These are phyloP conservation scores for Maniola hyperantus DNA, from an alignment of 2,888 invertebrate genomes.

Conservation along the genomic window DNA sequence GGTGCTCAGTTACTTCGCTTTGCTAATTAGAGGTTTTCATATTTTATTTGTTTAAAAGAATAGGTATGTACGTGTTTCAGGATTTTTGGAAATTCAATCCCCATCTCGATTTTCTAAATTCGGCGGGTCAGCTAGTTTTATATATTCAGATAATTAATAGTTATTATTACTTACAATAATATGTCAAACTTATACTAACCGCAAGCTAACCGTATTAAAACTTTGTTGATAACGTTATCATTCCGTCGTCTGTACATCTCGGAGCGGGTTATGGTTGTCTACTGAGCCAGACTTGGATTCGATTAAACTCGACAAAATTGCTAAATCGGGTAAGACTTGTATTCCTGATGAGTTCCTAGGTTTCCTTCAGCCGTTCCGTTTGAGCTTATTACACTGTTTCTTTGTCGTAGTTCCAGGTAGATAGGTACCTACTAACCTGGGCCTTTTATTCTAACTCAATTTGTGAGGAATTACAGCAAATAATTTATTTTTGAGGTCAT, in stretches of 20 bases:
- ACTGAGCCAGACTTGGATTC: slow-evolving; percentile 14
- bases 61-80: no score
- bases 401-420: not conserved
- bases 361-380: not conserved
- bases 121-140: no score
- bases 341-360: slow-evolving; percentile 19
- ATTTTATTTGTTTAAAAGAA: no score
- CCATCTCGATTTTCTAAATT: no score
- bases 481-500: no score
- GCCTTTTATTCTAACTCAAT: no score
- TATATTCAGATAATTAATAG: no score
- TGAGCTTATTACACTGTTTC: not conserved
- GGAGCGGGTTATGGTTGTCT: slow-evolving; percentile 9
- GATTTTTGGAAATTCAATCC: no score
- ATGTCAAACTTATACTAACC: not conserved
- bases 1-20: not conserved
- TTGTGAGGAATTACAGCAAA: no score
- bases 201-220: no score
- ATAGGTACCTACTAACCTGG: no score
- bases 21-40: not conserved
- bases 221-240: slow-evolving; percentile 9
- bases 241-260: not conserved
- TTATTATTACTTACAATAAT: no score
- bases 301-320: slow-evolving; percentile 24
- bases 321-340: slow-evolving; percentile 13